Evolutionary conservation across 2,888 invertebrate genomes (phyloP).

Genomic region (Drosophila merina): DNA sequence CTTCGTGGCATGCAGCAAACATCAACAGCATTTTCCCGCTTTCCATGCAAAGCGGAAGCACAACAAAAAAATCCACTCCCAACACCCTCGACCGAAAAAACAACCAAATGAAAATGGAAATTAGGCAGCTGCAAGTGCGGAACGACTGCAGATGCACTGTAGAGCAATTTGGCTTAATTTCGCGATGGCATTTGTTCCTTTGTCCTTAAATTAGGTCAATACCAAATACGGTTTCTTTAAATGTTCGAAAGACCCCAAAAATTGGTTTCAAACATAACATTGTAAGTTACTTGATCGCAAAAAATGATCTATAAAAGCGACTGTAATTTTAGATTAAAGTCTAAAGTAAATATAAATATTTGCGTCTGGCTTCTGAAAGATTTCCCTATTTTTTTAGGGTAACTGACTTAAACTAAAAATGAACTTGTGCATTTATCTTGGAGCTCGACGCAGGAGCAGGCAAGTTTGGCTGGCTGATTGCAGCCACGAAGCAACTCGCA

Average conservation of each 20-base stretch:
- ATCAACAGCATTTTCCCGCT: conserved; percentile 67
- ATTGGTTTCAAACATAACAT: not conserved
- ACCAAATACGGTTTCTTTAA: not conserved
- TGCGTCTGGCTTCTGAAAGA: not conserved
- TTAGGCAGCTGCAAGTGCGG: conserved; percentile 27
- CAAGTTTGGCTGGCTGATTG: conserved; percentile 73
- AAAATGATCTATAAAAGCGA: not conserved
- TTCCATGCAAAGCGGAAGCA: conserved; percentile 26
- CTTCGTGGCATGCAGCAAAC: conserved; percentile 76
- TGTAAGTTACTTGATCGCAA: not conserved
- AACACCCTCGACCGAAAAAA: conserved; percentile 7
- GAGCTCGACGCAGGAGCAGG: conserved; percentile 55
- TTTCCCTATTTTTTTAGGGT: conserved; percentile 11
- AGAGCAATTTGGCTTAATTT: conserved; percentile 25
- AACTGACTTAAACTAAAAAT: conserved; percentile 62
- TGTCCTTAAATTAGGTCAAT: not conserved
- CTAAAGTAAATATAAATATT: not conserved
- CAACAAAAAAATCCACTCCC: conserved; percentile 20
- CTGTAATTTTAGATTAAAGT: not conserved
- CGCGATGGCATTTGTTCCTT: conserved; percentile 1
- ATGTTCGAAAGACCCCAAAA: not conserved
- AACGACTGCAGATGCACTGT: conserved; percentile 25
- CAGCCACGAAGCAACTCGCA: conserved; percentile 55
- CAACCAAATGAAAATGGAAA: conserved; percentile 45
- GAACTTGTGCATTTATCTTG: conserved; percentile 81